Percentiles rank a stretch among this genome's conserved stretches.
phyloP scores from a whole-genome alignment of 1,140 invertebrate species.

The Drosophila cardini region DNA sequence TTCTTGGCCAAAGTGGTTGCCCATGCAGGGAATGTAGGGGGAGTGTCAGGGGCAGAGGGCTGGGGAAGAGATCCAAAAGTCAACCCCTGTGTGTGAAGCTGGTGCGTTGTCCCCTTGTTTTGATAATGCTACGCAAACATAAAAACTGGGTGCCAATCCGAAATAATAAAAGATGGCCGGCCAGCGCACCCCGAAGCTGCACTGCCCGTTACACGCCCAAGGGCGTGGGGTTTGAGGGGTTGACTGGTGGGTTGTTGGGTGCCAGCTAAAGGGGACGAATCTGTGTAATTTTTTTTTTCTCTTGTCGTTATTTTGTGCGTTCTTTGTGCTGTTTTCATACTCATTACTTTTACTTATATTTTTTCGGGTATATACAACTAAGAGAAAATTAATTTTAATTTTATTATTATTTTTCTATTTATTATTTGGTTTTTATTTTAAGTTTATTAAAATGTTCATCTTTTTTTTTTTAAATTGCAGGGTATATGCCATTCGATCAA shows the following conservation, averaged over 20 bases:
- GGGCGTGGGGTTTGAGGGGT: not conserved
- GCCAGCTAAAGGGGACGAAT: conserved; percentile 52
- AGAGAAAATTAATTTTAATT: too few species aligned
- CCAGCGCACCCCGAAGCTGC: conserved; percentile 52
- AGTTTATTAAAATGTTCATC: not conserved
- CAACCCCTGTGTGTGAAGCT: conserved; percentile 59
- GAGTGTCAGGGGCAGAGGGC: not conserved
- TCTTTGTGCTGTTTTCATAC: conserved; percentile 54
- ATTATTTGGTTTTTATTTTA: not conserved
- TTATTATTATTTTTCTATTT: not conserved
- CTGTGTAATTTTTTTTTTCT: conserved; percentile 75
- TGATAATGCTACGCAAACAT: conserved; percentile 83
- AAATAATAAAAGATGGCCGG: conserved; percentile 83
- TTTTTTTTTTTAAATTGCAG: conserved; percentile 2
- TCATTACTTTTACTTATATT: not conserved
- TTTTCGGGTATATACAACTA: not conserved
- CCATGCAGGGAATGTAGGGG: not conserved
- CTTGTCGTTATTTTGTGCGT: conserved; percentile 38
- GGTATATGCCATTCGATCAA: conserved; percentile 10
- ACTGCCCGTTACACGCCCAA: conserved; percentile 5
- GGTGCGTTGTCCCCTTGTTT: conserved; percentile 79
- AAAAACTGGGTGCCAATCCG: conserved; percentile 82
- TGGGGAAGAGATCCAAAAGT: conserved; percentile 31
- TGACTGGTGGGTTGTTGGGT: not conserved
- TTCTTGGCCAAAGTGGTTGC: conserved; percentile 36